A percentile compares a stretch with the other conserved stretches of the same genome.
Evolutionary conservation across 2,797 vertebrate genomes (phyloP).

Genomic region (Euthynnus affinis): DNA sequence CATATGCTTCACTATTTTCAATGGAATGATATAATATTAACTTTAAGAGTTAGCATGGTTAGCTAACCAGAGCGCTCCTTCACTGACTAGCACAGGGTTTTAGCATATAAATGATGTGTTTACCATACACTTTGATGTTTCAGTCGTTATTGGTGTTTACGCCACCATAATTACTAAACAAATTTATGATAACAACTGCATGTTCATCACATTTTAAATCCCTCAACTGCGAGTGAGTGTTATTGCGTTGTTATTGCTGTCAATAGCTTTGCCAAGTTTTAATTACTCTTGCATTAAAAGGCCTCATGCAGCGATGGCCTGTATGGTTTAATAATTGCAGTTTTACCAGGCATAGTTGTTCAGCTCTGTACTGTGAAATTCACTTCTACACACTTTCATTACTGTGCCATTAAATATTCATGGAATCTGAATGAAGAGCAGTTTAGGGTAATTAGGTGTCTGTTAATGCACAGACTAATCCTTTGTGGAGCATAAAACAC

Average conservation of each 20-base stretch:
- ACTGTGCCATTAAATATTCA: slow-evolving; percentile 81
- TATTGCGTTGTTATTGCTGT: slow-evolving; percentile 48
- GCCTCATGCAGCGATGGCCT: slow-evolving; percentile 20
- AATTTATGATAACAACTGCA: slow-evolving; percentile 44
- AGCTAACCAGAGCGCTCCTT: background rate
- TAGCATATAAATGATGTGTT: slow-evolving; percentile 49
- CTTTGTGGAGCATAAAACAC: slow-evolving; percentile 52
- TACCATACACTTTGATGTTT: slow-evolving; percentile 35
- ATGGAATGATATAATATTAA: background rate
- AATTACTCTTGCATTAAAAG: slow-evolving; percentile 67
- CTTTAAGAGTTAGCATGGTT: slow-evolving; percentile 1
- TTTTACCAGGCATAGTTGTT: slow-evolving; percentile 43
- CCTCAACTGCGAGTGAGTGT: slow-evolving; percentile 32
- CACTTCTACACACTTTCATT: slow-evolving; percentile 67
- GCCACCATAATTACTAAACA: slow-evolving; percentile 34
- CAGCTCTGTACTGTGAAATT: slow-evolving; percentile 50
- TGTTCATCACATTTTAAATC: slow-evolving; percentile 43
- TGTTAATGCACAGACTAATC: slow-evolving; percentile 67
- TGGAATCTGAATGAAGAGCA: slow-evolving; percentile 73
- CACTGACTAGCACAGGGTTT: background rate
- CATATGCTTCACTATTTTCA: slow-evolving; percentile 11
- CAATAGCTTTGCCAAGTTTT: slow-evolving; percentile 54
- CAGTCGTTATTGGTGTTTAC: slow-evolving; percentile 35
- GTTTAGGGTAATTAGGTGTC: slow-evolving; percentile 71
- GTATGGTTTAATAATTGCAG: slow-evolving; percentile 46